phyloP scores from a whole-genome alignment of 2,888 invertebrate species.

The Hirtodrosophila trivittata region DNA sequence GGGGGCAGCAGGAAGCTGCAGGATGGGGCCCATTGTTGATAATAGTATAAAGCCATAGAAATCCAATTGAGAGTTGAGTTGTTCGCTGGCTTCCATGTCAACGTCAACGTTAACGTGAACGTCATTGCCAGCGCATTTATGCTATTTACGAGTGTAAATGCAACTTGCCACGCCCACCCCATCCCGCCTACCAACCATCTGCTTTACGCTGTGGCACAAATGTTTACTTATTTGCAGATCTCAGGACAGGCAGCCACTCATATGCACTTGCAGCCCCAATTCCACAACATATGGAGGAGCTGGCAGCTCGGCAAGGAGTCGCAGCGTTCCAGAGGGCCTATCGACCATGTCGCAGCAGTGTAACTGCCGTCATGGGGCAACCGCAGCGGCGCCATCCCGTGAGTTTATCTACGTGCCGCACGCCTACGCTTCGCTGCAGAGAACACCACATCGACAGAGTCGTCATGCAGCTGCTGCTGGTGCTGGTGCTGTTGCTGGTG shows the following conservation, averaged over 20 bases:
- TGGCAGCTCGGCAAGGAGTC: slow-evolving; percentile 80
- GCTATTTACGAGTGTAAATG: slow-evolving; percentile 29
- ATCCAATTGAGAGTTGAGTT: slow-evolving; percentile 32
- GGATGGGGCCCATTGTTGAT: not conserved
- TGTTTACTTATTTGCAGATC: slow-evolving; percentile 48
- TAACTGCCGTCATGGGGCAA: slow-evolving; percentile 76
- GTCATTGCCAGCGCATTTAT: slow-evolving; percentile 22
- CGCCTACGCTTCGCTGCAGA: slow-evolving; percentile 65
- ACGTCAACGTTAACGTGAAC: slow-evolving; percentile 22
- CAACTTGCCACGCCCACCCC: not conserved
- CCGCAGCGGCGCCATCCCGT: slow-evolving; percentile 56
- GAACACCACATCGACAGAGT: slow-evolving; percentile 63
- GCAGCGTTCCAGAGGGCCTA: slow-evolving; percentile 84
- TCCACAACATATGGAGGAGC: slow-evolving; percentile 46
- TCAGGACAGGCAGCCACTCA: slow-evolving; percentile 61
- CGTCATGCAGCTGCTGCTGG: slow-evolving; percentile 17
- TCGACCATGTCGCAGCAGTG: slow-evolving; percentile 82
- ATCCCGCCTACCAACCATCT: not conserved
- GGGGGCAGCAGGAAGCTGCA: not conserved
- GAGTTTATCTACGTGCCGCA: slow-evolving; percentile 85
- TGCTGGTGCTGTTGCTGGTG: not conserved
- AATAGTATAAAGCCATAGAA: slow-evolving; percentile 38
- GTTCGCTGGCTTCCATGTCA: slow-evolving; percentile 37
- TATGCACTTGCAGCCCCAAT: slow-evolving; percentile 64
- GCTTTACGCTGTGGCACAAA: not conserved